These are phyloP conservation scores for Radopholus similis DNA, from an alignment of 1,140 invertebrate species.

Conservation along the genomic window DNA sequence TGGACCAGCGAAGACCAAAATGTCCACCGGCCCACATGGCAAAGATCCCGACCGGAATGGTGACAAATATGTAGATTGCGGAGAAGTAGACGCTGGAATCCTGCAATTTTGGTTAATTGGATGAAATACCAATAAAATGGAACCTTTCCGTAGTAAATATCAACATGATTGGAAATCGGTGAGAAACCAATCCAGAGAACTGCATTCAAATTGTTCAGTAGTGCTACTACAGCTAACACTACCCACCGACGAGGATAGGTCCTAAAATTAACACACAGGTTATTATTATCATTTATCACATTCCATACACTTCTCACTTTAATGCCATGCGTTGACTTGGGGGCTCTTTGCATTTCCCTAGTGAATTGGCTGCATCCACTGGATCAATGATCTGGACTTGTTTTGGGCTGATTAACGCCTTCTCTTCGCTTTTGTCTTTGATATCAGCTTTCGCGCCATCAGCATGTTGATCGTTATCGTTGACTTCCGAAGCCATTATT, in stretches of 20 bases:
- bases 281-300: constrained; percentile 10
- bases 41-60: constrained; percentile 44
- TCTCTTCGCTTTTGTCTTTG: not conserved
- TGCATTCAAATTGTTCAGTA: constrained; percentile 44
- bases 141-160: constrained; percentile 29
- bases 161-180: constrained; percentile 45
- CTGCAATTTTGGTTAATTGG: constrained; percentile 16
- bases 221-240: constrained; percentile 39
- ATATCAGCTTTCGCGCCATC: not conserved
- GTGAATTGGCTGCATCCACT: constrained; percentile 16
- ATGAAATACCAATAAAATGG: constrained; percentile 9
- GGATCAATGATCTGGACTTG: constrained; percentile 33
- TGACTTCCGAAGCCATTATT: not conserved
- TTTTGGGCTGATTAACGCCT: too few species aligned
- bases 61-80: constrained; percentile 39
- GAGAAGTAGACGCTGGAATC: constrained; percentile 37
- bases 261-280: constrained; percentile 19
- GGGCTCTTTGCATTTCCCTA: constrained; percentile 30
- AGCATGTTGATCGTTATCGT: not conserved
- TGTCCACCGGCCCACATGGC: constrained; percentile 49
- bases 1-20: constrained; percentile 37
- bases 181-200: constrained; percentile 47
- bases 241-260: constrained; percentile 50
- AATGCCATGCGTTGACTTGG: constrained; percentile 23
- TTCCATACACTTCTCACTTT: constrained; percentile 18